These are phyloP conservation scores for Rhineura floridana DNA, from an alignment of 2,113 vertebrate genomes.

Conservation along the genomic window DNA sequence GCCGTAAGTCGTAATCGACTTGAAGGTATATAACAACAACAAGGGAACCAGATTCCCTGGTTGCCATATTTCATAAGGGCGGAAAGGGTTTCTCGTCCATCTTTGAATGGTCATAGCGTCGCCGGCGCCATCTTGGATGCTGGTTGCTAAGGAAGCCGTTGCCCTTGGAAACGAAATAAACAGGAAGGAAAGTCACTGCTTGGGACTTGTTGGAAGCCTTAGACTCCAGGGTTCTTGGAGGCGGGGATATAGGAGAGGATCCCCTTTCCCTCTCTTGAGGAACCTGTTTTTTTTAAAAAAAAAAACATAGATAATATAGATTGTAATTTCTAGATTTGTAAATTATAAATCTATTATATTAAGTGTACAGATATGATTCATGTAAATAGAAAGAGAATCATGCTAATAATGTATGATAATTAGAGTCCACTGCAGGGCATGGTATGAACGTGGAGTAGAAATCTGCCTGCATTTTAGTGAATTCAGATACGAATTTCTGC, in stretches of 20 bases:
- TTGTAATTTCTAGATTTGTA: background rate
- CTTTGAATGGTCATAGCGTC: background rate
- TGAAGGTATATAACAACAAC: too few relatives aligned
- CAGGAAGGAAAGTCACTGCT: background rate
- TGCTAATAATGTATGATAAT: background rate
- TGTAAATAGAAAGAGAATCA: background rate
- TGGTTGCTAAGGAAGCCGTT: slow-evolving; percentile 25
- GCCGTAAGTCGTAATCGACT: too few relatives aligned
- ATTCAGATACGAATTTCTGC: background rate
- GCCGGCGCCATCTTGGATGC: background rate
- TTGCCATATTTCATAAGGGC: slow-evolving; percentile 5
- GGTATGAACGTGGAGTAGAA: too few relatives aligned
- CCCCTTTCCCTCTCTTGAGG: too few relatives aligned
- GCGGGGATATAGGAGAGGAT: background rate
- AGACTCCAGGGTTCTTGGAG: background rate
- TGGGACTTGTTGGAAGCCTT: background rate
- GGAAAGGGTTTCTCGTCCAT: background rate
- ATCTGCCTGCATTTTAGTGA: background rate
- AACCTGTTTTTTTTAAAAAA: too few relatives aligned
- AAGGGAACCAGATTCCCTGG: too few relatives aligned
- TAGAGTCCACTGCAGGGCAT: too few relatives aligned
- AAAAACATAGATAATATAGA: background rate
- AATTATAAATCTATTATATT: background rate
- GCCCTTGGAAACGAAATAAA: background rate
- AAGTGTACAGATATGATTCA: background rate